Conservation (phyloP, 2,888 invertebrate genomes). For the Lithosia quadra region DNA sequence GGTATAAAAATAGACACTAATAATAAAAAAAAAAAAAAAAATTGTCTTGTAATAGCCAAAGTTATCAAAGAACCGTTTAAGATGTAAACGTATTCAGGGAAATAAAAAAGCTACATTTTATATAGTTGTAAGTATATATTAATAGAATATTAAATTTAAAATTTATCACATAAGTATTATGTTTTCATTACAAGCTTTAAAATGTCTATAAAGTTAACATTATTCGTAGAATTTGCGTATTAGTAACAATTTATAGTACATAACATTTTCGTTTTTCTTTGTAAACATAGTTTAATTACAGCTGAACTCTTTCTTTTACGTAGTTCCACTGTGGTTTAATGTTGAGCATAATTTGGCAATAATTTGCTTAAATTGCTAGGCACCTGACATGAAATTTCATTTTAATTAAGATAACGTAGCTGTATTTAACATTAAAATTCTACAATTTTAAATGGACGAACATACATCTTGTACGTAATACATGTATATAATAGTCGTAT, state of each 20-base stretch:
- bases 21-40: too few relatives aligned
- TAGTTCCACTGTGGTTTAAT: too few relatives aligned
- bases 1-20: too few relatives aligned
- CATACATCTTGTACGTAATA: background rate
- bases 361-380: background rate
- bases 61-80: too few relatives aligned
- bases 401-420: background rate
- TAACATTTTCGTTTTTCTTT: background rate
- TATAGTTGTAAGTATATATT: background rate
- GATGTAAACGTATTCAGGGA: too few relatives aligned
- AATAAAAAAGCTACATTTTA: background rate
- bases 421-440: background rate
- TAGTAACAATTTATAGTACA: background rate
- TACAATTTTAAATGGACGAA: background rate
- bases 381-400: background rate
- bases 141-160: constrained; percentile 2
- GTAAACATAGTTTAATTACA: constrained; percentile 2
- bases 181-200: constrained; percentile 14
- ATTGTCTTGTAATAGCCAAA: too few relatives aligned
- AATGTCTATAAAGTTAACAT: constrained; percentile 35
- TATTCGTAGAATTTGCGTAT: constrained; percentile 31
- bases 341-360: constrained; percentile 11
- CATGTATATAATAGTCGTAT: background rate
- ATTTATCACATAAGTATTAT: constrained; percentile 10
- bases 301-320: too few relatives aligned